Conservation (phyloP, 2,113 vertebrate species). For the Glaucomys volans region DNA sequence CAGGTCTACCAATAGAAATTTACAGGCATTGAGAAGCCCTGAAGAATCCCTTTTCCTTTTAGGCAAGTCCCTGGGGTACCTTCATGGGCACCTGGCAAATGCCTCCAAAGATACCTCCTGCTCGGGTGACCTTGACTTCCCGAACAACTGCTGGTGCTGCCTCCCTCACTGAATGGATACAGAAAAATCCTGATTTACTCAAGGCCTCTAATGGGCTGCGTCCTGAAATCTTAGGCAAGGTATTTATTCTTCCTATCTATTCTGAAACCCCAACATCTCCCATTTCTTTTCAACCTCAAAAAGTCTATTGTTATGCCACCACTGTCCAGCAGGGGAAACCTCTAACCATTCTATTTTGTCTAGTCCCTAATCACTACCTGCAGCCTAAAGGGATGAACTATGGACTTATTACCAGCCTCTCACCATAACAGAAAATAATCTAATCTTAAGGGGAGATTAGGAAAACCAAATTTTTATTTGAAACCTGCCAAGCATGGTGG, state of each 20-base stretch:
- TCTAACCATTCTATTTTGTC: not conserved
- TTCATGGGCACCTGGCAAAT: conserved; percentile 87
- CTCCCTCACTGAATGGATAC: conserved; percentile 74
- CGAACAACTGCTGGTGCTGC: conserved; percentile 71
- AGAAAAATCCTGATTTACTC: conserved; percentile 69
- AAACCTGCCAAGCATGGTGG: not conserved
- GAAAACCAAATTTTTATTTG: not conserved
- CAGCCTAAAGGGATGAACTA: not conserved
- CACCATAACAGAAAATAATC: not conserved
- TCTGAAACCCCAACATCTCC: not conserved
- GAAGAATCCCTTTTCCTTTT: not conserved
- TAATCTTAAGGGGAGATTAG: not conserved
- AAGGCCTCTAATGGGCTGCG: conserved; percentile 83
- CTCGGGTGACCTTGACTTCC: conserved; percentile 77
- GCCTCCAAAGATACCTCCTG: conserved; percentile 84
- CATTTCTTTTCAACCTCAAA: not conserved
- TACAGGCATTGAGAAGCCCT: not conserved
- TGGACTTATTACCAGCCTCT: not conserved
- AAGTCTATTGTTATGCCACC: not conserved
- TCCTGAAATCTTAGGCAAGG: conserved; percentile 82
- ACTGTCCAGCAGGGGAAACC: not conserved
- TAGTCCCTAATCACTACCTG: not conserved
- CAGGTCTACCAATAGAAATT: not conserved
- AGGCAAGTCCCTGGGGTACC: conserved; percentile 86
- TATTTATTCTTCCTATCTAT: conserved; percentile 33